Evolutionary conservation across 1,140 invertebrate species (phyloP).

Genomic region (Ridgeia piscesae): DNA sequence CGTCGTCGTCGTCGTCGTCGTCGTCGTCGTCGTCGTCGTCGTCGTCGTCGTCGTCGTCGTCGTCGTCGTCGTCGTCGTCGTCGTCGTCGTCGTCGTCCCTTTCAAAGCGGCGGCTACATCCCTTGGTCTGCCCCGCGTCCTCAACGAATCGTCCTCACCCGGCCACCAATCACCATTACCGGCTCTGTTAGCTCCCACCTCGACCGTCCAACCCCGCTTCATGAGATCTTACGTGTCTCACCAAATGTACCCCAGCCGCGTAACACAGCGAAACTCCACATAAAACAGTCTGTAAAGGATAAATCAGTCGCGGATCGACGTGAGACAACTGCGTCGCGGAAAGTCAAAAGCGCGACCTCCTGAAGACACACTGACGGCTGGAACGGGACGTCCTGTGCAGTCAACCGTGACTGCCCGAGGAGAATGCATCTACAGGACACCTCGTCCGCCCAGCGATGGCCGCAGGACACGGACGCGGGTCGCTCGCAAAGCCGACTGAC

Average conservation of each 20-base stretch:
- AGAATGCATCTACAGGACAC: not conserved
- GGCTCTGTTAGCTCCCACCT: too few species aligned
- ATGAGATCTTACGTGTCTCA: too few species aligned
- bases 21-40: too few species aligned
- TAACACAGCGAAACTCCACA: not conserved
- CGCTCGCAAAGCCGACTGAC: not conserved
- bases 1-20: too few species aligned
- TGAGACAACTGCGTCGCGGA: not conserved
- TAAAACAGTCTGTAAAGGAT: not conserved
- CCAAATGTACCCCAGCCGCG: not conserved
- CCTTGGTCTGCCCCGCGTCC: too few species aligned
- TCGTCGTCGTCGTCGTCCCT: too few species aligned
- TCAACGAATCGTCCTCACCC: too few species aligned
- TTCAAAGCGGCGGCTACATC: too few species aligned
- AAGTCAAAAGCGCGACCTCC: not conserved
- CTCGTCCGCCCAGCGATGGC: not conserved
- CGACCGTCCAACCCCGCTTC: too few species aligned
- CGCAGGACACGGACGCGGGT: not conserved
- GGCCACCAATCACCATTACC: too few species aligned
- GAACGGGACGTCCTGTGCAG: not conserved
- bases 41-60: too few species aligned
- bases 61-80: too few species aligned
- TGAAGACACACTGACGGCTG: not conserved
- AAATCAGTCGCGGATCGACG: not conserved
- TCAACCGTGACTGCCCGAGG: not conserved